Percentiles rank a stretch among this genome's conserved stretches.
These are phyloP conservation scores for Virgularia gustaviana DNA, from an alignment of 92 coral and sea anemone species.

Conservation along the genomic window DNA sequence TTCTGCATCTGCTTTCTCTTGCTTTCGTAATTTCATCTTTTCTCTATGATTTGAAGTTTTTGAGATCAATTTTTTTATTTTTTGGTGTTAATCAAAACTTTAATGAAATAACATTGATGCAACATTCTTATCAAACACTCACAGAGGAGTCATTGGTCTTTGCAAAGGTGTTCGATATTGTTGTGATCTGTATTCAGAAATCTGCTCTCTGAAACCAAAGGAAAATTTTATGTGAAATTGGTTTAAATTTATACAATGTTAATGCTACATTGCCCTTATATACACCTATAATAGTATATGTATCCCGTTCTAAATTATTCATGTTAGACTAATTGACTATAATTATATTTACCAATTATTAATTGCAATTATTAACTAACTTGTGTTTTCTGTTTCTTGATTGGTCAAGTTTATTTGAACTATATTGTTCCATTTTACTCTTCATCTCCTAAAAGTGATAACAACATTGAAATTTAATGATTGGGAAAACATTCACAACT, in stretches of 20 bases:
- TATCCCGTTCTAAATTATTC: no score
- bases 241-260: no score
- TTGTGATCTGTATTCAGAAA: conserved; percentile 4
- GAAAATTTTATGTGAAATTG: background rate
- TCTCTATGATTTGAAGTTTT: no score
- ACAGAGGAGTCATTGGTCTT: conserved; percentile 91
- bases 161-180: conserved; percentile 59
- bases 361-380: background rate
- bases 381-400: background rate
- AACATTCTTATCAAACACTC: background rate
- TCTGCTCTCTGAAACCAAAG: background rate
- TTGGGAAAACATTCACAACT: background rate
- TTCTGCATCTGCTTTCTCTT: conserved; percentile 79
- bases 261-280: no score
- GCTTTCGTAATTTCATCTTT: conserved; percentile 70
- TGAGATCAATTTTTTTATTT: background rate
- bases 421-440: conserved; percentile 55
- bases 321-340: no score
- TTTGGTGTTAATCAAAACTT: background rate
- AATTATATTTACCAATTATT: background rate
- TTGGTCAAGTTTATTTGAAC: conserved; percentile 7
- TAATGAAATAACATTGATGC: background rate
- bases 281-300: no score
- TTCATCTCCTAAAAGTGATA: conserved; percentile 54
- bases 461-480: background rate